Evolutionary conservation across 2,888 invertebrate genomes (phyloP), one percentile per base, ranked within the genome.

Genomic region (Netelia melanura): DNA sequence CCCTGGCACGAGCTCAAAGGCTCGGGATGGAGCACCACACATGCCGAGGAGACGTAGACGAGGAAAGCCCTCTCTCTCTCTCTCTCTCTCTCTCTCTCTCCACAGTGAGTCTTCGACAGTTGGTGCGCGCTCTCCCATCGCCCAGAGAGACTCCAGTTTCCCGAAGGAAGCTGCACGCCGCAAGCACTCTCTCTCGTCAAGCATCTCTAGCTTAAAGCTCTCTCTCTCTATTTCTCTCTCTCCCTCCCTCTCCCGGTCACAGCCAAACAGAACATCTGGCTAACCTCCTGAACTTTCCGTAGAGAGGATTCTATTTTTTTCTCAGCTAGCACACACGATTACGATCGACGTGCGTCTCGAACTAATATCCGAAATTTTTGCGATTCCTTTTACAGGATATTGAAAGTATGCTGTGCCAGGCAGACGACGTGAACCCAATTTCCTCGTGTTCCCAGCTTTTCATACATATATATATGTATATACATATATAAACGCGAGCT

Each of bases 311-410:
- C 72, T 56, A 44, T 25, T 25, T n/a, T 52, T 43, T 56, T 54
- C 64, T 43, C 30, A n/a, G 52, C 64, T 67, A 38, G n/a, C 88
- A 86, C 89, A 90, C 89, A 90, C 91, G 91, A 91, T 92, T 92
- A 91, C 90, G 88, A 90, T 90, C 89, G 87, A 91, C 88, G 84
- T 86, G 85, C 89, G 85, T 84, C 80, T 67, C 90, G 84, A 91
- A 89, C 91, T 92, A 92, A 92, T 92, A 92, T 92, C 90, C 89
- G 90, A 92, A 80, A 92, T 92, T 91, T 91, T 91, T 91, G 89
- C 90, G 86, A 92, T 92, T 92, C 91, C 91, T 90, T 88, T 89
- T 89, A 86, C 87, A 86, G 89, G 88, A 91, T 91, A 92, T 91
- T 91, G 90, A 89, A 90, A 89, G 84, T 86, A 82, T 80, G 74